Base-by-base conservation (phyloP, 2,113 vertebrate genomes). In the Polypterus bichir region DNA sequence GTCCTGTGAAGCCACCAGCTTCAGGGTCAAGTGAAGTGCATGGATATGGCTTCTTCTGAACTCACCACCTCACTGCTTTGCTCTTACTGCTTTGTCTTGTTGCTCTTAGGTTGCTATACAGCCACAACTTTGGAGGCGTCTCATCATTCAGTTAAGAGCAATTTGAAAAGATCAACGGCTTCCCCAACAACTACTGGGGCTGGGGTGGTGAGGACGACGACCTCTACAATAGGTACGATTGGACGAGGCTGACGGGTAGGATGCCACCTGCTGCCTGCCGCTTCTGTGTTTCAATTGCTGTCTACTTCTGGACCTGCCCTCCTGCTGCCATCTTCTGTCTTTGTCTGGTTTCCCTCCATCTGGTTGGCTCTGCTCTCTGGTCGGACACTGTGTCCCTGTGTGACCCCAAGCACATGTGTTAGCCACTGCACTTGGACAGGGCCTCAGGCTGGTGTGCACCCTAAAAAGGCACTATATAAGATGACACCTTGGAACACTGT, bases 151-250 rank as follows among this genome's bases (percentile, higher is more conserved):
- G 48, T 9, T 57, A 66, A n/a, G 54, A 66, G 7, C 65, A 66
- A 6, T 66, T 66, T 46, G 11, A 58, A 4, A 66, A 62, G 62
- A 11, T 66, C 5, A 66, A 66, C 62, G 65, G 65, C 44, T 66
- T 66, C 47, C 62, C 65, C 4, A 66, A 66, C 54, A 4, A n/a
- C 7, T 66, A 62, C 48, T 66, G 65, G 65, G 65, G 65, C 44
- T 66, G 65, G 65, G 65, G 65, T 51, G 65, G 65, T 57, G 65
- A 66, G 62, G 65, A 66, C 59, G 65, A 66, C 62, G 65, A 66
- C 44, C 47, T 66, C 4, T 66, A 62, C 9, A 61, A 66, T 8
- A 62, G 65, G 65, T 66, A 47, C 47, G 59, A 54, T n/a, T n/a
- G n/a, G n/a, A n/a, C n/a, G n/a, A n/a, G n/a, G n/a, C n/a, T n/a